A percentile compares a stretch with the other conserved stretches of the same genome.
phyloP scores from a whole-genome alignment of 1,140 invertebrate species.

The Triops longicaudatus region DNA sequence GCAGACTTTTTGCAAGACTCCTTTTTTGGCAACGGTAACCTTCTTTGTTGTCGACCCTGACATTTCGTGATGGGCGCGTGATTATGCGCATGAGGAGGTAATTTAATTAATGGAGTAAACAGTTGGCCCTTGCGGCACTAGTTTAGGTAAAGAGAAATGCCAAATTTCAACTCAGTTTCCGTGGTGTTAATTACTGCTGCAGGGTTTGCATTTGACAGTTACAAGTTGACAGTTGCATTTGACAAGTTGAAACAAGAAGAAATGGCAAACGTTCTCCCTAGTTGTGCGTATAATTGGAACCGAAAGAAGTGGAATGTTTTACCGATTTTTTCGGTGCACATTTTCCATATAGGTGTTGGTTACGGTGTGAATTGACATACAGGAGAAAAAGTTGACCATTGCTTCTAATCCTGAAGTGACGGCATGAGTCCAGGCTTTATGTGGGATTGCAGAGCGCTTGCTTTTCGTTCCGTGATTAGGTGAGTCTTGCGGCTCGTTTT shows the following conservation, averaged over 20 bases:
- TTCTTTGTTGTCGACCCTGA: background rate
- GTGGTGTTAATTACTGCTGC: background rate
- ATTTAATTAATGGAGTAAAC: background rate
- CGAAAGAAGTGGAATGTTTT: background rate
- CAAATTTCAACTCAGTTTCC: background rate
- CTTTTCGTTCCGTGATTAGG: background rate
- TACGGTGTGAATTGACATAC: background rate
- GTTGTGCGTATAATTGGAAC: background rate
- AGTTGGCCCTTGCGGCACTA: background rate
- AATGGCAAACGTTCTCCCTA: background rate
- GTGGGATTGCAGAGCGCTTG: background rate
- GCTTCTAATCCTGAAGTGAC: constrained; percentile 6
- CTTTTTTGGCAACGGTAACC: background rate
- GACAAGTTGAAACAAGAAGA: background rate
- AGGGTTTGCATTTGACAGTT: background rate
- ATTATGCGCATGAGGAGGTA: background rate
- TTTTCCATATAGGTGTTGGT: background rate
- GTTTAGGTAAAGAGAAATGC: background rate
- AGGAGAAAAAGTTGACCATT: constrained; percentile 6
- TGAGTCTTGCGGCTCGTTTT: background rate
- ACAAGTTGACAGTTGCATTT: background rate
- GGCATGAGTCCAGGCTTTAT: background rate
- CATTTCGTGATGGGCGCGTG: background rate
- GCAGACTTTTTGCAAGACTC: background rate
- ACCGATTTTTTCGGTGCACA: background rate